Conservation (phyloP, 2,113 vertebrate genomes). For the Apodemus speciosus region DNA sequence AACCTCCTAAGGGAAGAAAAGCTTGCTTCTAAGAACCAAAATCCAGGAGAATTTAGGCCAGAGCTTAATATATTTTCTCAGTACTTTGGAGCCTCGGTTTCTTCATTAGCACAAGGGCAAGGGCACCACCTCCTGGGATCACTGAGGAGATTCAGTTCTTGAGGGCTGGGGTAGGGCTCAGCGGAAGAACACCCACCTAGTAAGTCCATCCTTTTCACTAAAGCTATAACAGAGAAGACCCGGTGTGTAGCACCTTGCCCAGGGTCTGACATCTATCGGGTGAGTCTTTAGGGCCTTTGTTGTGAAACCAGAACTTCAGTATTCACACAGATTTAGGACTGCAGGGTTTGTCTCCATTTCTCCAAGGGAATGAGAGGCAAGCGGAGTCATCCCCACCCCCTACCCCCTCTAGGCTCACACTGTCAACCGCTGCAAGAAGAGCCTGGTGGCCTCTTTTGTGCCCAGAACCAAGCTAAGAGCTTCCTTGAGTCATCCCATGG, state of each 20-base stretch:
- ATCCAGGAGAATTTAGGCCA: not conserved
- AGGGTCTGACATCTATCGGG: not conserved
- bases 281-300: not conserved
- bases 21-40: slow-evolving; percentile 13
- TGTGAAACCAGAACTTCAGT: not conserved
- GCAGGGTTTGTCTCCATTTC: not conserved
- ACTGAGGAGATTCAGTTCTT: not conserved
- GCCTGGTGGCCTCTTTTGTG: not conserved
- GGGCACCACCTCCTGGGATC: too few species aligned
- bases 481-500: not conserved
- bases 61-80: not conserved
- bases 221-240: not conserved
- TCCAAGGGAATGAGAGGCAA: not conserved
- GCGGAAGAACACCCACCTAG: not conserved
- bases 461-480: not conserved
- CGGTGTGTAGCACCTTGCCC: not conserved
- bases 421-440: not conserved
- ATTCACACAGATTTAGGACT: not conserved
- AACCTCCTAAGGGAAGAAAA: slow-evolving; percentile 46
- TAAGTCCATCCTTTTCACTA: not conserved
- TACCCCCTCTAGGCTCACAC: not conserved
- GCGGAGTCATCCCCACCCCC: not conserved
- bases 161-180: not conserved
- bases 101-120: not conserved
- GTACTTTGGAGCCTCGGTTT: not conserved